Evolutionary conservation across 2,797 vertebrate genomes (phyloP), one percentile per base, ranked within the genome.

Genomic region (Betta splendens): DNA sequence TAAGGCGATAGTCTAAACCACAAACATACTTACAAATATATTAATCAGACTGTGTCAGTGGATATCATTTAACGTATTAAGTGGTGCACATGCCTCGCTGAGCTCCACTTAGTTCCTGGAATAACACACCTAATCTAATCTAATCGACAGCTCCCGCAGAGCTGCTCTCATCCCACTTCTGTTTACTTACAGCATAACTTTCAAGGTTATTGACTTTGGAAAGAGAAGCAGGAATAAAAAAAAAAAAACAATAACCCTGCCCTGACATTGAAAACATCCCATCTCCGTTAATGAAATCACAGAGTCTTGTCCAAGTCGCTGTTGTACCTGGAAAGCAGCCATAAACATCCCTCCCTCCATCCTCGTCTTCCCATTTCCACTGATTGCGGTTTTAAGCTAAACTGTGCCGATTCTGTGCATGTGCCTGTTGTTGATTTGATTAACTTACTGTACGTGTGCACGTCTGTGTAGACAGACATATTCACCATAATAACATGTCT

Each of bases 251-350:
- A n/a, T n/a, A 31, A 38, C 11, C 31, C 38, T 28, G 44, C 36
- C 59, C 15, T 49, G 75, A 80, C 72, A 58, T 33, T 36, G 76
- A 80, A 53, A 17, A 59, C 4, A 40, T 40, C 79, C 61, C 50
- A 85, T 81, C 73, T 83, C 79, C 42, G 56, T 55, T 87, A 87
- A 87, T 84, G 80, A 85, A 84, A 87, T 69, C 65, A 52, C 58
- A 3, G 70, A 77, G 57, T 72, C 77, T 50, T 12, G 56, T 83
- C 82, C 79, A 86, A 85, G 64, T 26, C 65, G 64, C 70, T 64
- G 77, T 64, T 32, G 70, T n/a, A 64, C 26, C 68, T 85, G 83
- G 80, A 85, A 43, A 23, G 55, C 44, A 46, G 84, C 86, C 82
- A 84, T 36, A 60, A 36, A 55, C 80, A 75, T 83, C 75, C 23